A percentile compares a stretch with the other conserved stretches of the same genome.
phyloP scores from a whole-genome alignment of 1,140 invertebrate species.

The Halyomorpha halys region DNA sequence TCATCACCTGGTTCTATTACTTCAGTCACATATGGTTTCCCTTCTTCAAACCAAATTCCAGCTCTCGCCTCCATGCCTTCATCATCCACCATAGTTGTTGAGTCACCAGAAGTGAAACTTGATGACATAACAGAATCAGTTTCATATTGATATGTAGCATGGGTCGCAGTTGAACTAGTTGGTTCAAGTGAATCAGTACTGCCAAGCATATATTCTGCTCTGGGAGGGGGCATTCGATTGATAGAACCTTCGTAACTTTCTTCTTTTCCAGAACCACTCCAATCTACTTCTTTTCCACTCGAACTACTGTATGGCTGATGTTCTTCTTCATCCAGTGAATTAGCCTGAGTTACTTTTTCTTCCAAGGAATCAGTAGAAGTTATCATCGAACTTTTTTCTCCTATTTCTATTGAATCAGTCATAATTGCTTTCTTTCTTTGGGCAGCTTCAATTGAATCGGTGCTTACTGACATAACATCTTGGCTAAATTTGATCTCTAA shows the following conservation, averaged over 20 bases:
- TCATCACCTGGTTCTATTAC: slow-evolving; percentile 38
- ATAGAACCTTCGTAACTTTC: slow-evolving; percentile 34
- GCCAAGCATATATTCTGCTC: slow-evolving; percentile 42
- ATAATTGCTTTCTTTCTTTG: slow-evolving; percentile 34
- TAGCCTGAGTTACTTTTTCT: slow-evolving; percentile 35
- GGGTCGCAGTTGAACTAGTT: slow-evolving; percentile 63
- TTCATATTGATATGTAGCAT: slow-evolving; percentile 73
- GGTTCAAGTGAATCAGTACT: slow-evolving; percentile 57
- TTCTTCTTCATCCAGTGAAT: slow-evolving; percentile 42
- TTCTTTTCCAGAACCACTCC: slow-evolving; percentile 37
- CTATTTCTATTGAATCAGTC: slow-evolving; percentile 43
- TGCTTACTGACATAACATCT: slow-evolving; percentile 49
- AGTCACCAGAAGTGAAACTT: slow-evolving; percentile 65
- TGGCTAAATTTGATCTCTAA: slow-evolving; percentile 41
- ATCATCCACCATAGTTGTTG: slow-evolving; percentile 61
- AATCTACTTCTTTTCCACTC: slow-evolving; percentile 38
- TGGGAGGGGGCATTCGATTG: slow-evolving; percentile 36
- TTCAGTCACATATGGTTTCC: slow-evolving; percentile 39
- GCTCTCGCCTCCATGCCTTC: slow-evolving; percentile 39
- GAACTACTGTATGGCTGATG: slow-evolving; percentile 36
- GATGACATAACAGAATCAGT: slow-evolving; percentile 71
- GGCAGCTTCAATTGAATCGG: slow-evolving; percentile 48
- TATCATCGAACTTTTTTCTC: slow-evolving; percentile 37
- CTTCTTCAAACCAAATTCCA: slow-evolving; percentile 37
- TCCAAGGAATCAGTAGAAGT: slow-evolving; percentile 32